Conservation (phyloP, 2,888 invertebrate genomes). For the Heteropelma amictum region DNA sequence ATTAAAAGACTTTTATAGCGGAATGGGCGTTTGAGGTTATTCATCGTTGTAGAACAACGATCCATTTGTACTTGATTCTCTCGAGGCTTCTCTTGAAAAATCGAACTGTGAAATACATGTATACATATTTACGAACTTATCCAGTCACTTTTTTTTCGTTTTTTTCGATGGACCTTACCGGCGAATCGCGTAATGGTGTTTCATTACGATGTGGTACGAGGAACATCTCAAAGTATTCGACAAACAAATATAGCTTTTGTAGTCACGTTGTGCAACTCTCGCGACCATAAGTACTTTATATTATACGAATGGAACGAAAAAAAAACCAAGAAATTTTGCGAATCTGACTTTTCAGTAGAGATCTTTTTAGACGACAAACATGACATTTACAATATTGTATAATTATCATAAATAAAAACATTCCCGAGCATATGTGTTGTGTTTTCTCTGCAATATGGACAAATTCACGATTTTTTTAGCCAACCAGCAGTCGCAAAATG, state of each 20-base stretch:
- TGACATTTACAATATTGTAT: constrained; percentile 51
- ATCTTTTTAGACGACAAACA: constrained; percentile 34
- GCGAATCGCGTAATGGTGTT: background rate
- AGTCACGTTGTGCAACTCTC: constrained; percentile 17
- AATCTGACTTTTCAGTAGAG: background rate
- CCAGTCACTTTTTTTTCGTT: constrained; percentile 4
- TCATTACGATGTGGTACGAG: background rate
- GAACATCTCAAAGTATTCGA: constrained; percentile 16
- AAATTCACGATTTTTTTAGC: background rate
- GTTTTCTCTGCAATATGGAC: background rate
- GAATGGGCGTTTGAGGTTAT: constrained; percentile 39
- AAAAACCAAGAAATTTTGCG: constrained; percentile 26
- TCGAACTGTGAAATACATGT: background rate
- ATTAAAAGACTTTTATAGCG: constrained; percentile 41
- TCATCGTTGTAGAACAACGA: constrained; percentile 25
- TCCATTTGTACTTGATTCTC: constrained; percentile 41
- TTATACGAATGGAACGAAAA: background rate
- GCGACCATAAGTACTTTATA: no score
- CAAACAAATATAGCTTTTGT: constrained; percentile 28
- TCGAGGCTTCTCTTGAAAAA: constrained; percentile 35
- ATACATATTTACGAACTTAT: background rate
- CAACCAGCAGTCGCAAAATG: no score
- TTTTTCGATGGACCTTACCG: constrained; percentile 20
- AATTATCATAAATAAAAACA: constrained; percentile 45
- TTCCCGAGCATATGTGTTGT: background rate